Base-by-base conservation (phyloP, 1,140 invertebrate genomes). In the Lepidurus packardi region DNA sequence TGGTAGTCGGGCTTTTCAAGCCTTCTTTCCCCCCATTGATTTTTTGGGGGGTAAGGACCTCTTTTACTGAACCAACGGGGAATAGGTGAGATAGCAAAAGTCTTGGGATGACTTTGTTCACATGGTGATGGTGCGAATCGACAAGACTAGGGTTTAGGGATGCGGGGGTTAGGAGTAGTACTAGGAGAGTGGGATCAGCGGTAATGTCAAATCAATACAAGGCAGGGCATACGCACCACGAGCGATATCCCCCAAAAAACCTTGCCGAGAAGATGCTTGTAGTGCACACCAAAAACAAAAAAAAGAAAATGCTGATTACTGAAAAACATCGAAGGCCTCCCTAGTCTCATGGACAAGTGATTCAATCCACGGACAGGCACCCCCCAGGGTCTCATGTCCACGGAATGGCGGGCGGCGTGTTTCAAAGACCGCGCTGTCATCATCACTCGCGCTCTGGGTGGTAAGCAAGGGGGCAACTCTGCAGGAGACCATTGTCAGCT, bases 381-480 rank as follows among this genome's bases (percentile, higher is more conserved):
- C 76, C 76, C 76, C 45, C 41, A 24, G 76, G 76, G 16, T 65
- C 76, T 65, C 44, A 53, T 65, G 76, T 41, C 25, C 76, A 65
- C 76, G n/a, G 76, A 77, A 53, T 77, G 76, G 76, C 65, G 44
- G 65, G 76, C 76, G 76, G 76, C 65, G 76, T 73, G 47, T 81
- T 77, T 85, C 83, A 86, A 85, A 84, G 84, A 73, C 79, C 21
- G 80, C 73, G 79, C 84, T 84, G 85, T 85, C 85, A 85, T 85
- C 85, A 83, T 85, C 84, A 84, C 85, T 84, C 84, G 81, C 85
- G 82, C 84, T 83, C 84, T 86, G 85, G 85, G 85, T 86, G 85
- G 85, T 84, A 85, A 76, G 53, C 75, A 81, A 82, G 82, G 82
- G 81, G 83, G 80, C 53, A n/a, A 41, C 25, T 43, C 73, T 43